Evolutionary conservation across 2,888 invertebrate species (phyloP).

Genomic region (Petrolisthes manimaculis): DNA sequence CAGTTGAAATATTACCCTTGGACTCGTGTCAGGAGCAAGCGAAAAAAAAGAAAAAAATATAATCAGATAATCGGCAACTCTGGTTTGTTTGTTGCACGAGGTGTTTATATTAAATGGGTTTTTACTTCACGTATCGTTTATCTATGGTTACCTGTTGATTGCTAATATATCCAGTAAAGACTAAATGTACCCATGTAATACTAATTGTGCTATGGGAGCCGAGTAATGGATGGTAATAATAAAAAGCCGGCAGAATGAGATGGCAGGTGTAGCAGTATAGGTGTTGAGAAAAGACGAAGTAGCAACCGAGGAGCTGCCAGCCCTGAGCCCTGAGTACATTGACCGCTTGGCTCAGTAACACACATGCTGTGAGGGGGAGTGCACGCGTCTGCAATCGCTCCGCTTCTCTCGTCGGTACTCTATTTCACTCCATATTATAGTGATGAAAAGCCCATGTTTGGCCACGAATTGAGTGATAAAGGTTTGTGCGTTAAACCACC

Average conservation of each 20-base stretch:
- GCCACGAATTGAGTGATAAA: constrained; percentile 2
- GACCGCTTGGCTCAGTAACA: constrained; percentile 18
- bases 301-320: constrained; percentile 16
- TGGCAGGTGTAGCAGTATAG: background rate
- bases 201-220: background rate
- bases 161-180: too few relatives aligned
- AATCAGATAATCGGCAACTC: constrained; percentile 15
- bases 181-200: too few relatives aligned
- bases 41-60: background rate
- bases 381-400: background rate
- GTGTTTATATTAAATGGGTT: too few relatives aligned
- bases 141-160: too few relatives aligned
- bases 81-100: constrained; percentile 11
- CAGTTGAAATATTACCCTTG: constrained; percentile 18
- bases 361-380: constrained; percentile 2
- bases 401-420: background rate
- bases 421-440: background rate
- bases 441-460: background rate
- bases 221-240: constrained; percentile 12
- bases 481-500: background rate
- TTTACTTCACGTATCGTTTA: too few relatives aligned
- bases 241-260: constrained; percentile 12
- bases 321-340: background rate
- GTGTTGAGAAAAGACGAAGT: constrained; percentile 1
- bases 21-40: constrained; percentile 8